Evolutionary conservation across 2,888 invertebrate species (phyloP).

Genomic region (Neria commutata): DNA sequence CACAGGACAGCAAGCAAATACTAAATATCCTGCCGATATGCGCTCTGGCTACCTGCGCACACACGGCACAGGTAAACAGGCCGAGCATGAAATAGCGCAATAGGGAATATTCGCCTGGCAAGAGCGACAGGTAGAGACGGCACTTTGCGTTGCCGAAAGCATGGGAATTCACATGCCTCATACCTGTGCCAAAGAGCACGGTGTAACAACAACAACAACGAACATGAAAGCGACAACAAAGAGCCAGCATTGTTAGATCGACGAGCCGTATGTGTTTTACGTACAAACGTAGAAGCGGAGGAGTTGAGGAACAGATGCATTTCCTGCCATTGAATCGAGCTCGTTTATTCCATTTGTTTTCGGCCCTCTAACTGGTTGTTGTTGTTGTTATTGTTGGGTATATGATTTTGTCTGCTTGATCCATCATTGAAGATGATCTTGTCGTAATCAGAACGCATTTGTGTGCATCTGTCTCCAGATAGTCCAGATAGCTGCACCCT

Average conservation of each 20-base stretch:
- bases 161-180: slow-evolving; percentile 44
- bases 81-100: slow-evolving; percentile 30
- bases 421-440: too few relatives aligned
- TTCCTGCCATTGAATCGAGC: slow-evolving; percentile 27
- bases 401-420: too few relatives aligned
- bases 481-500: too few relatives aligned
- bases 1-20: slow-evolving; percentile 4
- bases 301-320: slow-evolving; percentile 43
- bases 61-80: neutral
- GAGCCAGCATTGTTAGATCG: too few relatives aligned
- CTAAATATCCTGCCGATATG: slow-evolving; percentile 7
- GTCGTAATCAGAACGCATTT: too few relatives aligned
- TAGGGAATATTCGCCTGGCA: slow-evolving; percentile 11
- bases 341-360: neutral
- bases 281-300: slow-evolving; percentile 31
- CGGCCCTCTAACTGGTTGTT: neutral
- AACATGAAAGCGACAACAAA: too few relatives aligned
- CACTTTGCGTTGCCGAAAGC: slow-evolving; percentile 22
- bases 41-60: slow-evolving; percentile 1
- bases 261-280: slow-evolving; percentile 15
- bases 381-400: neutral
- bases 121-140: slow-evolving; percentile 5
- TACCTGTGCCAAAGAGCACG: too few relatives aligned
- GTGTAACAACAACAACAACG: too few relatives aligned
- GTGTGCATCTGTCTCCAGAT: too few relatives aligned